These are phyloP conservation scores for Clunio marinus DNA, from an alignment of 2,888 invertebrate species.

Conservation along the genomic window DNA sequence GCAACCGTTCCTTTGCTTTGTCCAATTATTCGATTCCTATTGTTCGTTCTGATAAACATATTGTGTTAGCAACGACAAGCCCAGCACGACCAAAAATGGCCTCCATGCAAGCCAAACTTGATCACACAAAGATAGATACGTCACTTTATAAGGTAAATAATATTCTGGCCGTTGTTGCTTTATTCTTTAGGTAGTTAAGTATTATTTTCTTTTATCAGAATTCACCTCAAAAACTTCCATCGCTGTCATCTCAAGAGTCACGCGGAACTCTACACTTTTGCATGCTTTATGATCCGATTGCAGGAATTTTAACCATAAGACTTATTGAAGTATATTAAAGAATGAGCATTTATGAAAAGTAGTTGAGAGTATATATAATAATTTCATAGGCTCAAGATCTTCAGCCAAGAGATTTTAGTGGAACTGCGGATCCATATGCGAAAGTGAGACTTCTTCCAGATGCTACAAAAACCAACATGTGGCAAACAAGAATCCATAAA, in stretches of 20 bases:
- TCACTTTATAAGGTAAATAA: slow-evolving; percentile 54
- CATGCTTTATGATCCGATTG: slow-evolving; percentile 59
- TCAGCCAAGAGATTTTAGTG: slow-evolving; percentile 57
- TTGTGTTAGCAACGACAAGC: slow-evolving; percentile 53
- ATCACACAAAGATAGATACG: slow-evolving; percentile 60
- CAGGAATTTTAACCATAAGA: slow-evolving; percentile 60
- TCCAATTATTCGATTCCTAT: slow-evolving; percentile 51
- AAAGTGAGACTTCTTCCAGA: slow-evolving; percentile 61
- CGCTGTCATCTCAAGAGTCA: slow-evolving; percentile 51
- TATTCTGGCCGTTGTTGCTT: no score
- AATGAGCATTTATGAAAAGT: not conserved
- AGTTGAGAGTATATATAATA: slow-evolving; percentile 38
- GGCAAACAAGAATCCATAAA: slow-evolving; percentile 62
- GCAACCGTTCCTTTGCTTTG: slow-evolving; percentile 50
- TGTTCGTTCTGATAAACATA: slow-evolving; percentile 55
- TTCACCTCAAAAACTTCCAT: slow-evolving; percentile 45
- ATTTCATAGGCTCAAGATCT: slow-evolving; percentile 56
- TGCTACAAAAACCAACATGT: slow-evolving; percentile 54
- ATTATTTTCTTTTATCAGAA: slow-evolving; percentile 46
- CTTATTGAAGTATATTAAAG: slow-evolving; percentile 57
- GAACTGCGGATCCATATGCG: slow-evolving; percentile 64
- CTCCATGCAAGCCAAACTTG: slow-evolving; percentile 62
- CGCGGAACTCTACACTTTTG: slow-evolving; percentile 61
- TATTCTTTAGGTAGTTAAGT: not conserved
- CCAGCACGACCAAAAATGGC: slow-evolving; percentile 53